Evolutionary conservation across 1,140 invertebrate species (phyloP).

Genomic region (Leptopilina clavipes): DNA sequence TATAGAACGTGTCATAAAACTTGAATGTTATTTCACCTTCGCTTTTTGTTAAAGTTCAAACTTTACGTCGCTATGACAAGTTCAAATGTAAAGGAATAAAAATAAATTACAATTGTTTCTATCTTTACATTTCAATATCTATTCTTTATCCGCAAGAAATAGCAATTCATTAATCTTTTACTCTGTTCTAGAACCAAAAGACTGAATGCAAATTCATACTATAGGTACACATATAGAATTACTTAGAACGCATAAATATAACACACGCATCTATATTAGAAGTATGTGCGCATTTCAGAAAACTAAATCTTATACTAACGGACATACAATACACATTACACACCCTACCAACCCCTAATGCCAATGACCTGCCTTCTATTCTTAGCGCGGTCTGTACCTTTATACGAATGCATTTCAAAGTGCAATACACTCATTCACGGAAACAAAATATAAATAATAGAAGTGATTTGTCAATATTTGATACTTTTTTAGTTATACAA

Average conservation of each 20-base stretch:
- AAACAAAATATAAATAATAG: slow-evolving; percentile 23
- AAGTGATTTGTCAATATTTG: background rate
- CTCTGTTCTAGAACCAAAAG: background rate
- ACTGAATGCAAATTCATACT: background rate
- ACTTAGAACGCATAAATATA: slow-evolving; percentile 15
- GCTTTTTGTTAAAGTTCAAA: background rate
- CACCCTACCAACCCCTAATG: slow-evolving; percentile 63
- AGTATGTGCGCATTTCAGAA: slow-evolving; percentile 25
- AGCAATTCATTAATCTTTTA: slow-evolving; percentile 26
- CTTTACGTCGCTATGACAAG: background rate
- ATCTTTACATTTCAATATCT: slow-evolving; percentile 2
- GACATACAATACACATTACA: slow-evolving; percentile 48
- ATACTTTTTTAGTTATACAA: background rate
- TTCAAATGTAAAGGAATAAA: background rate
- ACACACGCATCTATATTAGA: slow-evolving; percentile 23
- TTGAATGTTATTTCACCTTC: no score
- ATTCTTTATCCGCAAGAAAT: background rate
- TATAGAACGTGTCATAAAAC: no score
- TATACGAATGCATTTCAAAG: background rate
- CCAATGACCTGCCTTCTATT: slow-evolving; percentile 67
- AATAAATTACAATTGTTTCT: background rate
- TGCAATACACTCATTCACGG: background rate
- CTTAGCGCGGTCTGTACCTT: slow-evolving; percentile 54
- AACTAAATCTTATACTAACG: slow-evolving; percentile 28
- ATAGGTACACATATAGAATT: slow-evolving; percentile 6